Evolutionary conservation across 2,888 invertebrate genomes (phyloP).

Genomic region (Spilosoma lubricipeda): DNA sequence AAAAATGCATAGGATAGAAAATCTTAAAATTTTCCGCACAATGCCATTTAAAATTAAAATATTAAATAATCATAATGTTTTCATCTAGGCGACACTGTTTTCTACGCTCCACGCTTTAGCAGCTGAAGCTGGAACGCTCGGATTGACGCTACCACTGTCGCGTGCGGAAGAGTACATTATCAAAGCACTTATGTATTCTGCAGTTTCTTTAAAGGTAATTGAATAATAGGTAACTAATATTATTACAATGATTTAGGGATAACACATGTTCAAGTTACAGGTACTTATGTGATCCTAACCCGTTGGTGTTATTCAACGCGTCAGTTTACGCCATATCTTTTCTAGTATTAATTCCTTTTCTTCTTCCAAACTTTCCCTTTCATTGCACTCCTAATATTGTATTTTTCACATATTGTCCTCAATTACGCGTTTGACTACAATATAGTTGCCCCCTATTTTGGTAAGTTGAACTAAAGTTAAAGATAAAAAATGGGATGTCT

Average conservation of each 20-base stretch:
- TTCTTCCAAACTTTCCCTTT: no score
- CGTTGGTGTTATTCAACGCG: neutral
- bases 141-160: slow-evolving; percentile 72
- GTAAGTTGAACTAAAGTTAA: no score
- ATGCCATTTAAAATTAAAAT: no score
- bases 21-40: no score
- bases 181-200: slow-evolving; percentile 64
- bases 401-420: no score
- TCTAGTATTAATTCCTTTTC: no score
- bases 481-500: no score
- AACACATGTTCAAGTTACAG: neutral
- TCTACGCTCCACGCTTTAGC: slow-evolving; percentile 75
- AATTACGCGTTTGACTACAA: no score
- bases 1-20: no score
- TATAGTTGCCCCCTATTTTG: no score
- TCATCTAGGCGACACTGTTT: slow-evolving; percentile 65
- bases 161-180: slow-evolving; percentile 66
- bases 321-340: no score
- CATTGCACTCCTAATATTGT: no score
- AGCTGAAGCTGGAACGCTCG: slow-evolving; percentile 73
- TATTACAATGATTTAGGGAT: neutral
- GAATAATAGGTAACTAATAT: neutral
- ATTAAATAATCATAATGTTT: neutral
- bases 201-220: slow-evolving; percentile 68
- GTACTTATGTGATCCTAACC: neutral